A percentile compares a stretch with the other conserved stretches of the same genome.
phyloP scores from a whole-genome alignment of 2,113 vertebrate species.

The Jaculus jaculus region DNA sequence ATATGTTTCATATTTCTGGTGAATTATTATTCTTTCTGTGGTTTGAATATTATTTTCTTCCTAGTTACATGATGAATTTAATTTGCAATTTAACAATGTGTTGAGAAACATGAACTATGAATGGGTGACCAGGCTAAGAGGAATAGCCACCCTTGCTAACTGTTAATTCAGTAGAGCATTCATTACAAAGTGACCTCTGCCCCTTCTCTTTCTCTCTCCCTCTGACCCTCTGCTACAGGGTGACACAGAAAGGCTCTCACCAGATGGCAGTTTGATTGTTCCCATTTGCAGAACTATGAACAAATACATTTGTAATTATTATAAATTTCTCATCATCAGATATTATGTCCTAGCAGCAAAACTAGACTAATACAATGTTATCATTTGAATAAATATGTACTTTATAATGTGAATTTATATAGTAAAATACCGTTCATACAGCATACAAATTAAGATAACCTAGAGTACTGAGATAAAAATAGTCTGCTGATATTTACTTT shows the following conservation, averaged over 20 bases:
- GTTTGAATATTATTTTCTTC: not conserved
- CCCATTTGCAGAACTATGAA: not conserved
- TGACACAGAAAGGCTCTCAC: not conserved
- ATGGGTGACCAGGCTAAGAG: not conserved
- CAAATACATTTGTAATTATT: not conserved
- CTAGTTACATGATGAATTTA: not conserved
- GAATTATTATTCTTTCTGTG: not conserved
- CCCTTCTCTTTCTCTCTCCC: not conserved
- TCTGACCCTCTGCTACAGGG: not conserved
- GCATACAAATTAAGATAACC: not conserved
- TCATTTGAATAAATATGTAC: not conserved
- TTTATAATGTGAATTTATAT: not conserved
- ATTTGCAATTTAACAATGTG: not conserved
- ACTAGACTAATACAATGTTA: not conserved
- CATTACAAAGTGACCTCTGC: not conserved
- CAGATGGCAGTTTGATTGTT: not conserved
- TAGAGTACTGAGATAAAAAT: not conserved
- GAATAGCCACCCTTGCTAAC: not conserved
- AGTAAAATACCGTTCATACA: not conserved
- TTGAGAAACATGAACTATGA: not conserved
- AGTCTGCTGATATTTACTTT: not conserved
- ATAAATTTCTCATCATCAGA: not conserved
- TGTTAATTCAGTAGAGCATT: rapidly evolving
- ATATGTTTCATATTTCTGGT: not conserved
- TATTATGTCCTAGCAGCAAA: not conserved